Conservation (phyloP, 2,888 invertebrate genomes). For the Mesorhabditis belari region DNA sequence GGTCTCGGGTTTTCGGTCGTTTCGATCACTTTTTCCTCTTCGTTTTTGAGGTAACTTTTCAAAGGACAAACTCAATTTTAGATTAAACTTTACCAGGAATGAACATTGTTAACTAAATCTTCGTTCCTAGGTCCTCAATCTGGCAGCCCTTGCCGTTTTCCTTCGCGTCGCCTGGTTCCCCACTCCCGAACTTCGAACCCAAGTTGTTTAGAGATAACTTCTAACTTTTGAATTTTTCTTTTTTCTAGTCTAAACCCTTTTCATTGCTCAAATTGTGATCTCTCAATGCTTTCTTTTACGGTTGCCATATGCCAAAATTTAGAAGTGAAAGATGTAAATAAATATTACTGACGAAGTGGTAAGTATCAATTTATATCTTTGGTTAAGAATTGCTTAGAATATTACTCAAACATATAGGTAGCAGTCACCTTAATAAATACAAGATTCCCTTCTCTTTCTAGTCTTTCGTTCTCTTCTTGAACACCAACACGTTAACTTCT, state of each 20-base stretch:
- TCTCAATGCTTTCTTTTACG: not conserved
- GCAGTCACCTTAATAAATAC: too few relatives aligned
- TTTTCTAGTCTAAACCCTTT: too few relatives aligned
- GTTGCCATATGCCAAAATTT: too few relatives aligned
- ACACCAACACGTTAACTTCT: too few relatives aligned
- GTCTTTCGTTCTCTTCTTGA: too few relatives aligned
- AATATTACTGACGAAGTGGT: too few relatives aligned
- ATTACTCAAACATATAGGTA: too few relatives aligned
- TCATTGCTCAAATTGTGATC: not conserved
- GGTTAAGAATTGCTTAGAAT: too few relatives aligned
- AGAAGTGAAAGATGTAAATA: too few relatives aligned
- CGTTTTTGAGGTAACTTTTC: conserved; percentile 22
- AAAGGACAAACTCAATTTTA: not conserved
- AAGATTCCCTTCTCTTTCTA: too few relatives aligned
- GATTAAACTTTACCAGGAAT: not conserved
- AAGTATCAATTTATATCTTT: too few relatives aligned
- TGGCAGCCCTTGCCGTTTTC: conserved; percentile 39
- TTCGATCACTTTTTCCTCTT: conserved; percentile 42
- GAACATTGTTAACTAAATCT: not conserved
- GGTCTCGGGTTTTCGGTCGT: conserved; percentile 36
- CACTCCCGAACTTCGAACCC: conserved; percentile 37
- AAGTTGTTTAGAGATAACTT: conserved; percentile 15
- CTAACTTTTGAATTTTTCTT: not conserved
- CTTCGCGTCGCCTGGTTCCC: conserved; percentile 41
- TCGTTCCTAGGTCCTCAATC: conserved; percentile 21